These are phyloP conservation scores for Ceyx cyanopectus DNA, from an alignment of 2,113 vertebrate species.

Conservation along the genomic window DNA sequence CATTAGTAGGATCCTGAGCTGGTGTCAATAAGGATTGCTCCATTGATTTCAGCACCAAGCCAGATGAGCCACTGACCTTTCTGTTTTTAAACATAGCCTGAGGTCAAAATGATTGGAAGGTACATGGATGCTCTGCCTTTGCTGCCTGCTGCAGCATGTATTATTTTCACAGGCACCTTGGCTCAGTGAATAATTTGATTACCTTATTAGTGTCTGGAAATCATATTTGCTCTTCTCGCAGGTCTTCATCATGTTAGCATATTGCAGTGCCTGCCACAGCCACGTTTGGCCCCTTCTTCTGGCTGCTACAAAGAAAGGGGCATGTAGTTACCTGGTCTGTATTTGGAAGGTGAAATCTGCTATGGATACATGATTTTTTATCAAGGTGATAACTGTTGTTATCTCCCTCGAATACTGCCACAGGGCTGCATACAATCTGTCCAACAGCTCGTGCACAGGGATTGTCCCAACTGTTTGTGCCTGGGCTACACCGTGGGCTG, in stretches of 20 bases:
- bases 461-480: background rate
- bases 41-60: background rate
- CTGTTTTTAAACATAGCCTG: background rate
- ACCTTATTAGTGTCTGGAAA: background rate
- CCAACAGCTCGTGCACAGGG: background rate
- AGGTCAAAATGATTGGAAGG: background rate
- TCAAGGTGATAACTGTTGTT: background rate
- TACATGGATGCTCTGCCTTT: background rate
- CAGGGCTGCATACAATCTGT: background rate
- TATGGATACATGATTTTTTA: background rate
- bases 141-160: background rate
- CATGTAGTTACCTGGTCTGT: background rate
- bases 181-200: background rate
- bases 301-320: background rate
- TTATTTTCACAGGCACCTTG: background rate
- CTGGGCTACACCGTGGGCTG: background rate
- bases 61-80: constrained; percentile 2
- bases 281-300: background rate
- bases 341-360: background rate
- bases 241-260: background rate
- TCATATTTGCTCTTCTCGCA: background rate
- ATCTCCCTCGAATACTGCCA: background rate
- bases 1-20: constrained; percentile 6
- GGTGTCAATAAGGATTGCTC: background rate
- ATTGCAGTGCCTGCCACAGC: background rate